These are phyloP conservation scores for Jordanella pulchra DNA, from an alignment of 2,797 vertebrate genomes.

Conservation along the genomic window DNA sequence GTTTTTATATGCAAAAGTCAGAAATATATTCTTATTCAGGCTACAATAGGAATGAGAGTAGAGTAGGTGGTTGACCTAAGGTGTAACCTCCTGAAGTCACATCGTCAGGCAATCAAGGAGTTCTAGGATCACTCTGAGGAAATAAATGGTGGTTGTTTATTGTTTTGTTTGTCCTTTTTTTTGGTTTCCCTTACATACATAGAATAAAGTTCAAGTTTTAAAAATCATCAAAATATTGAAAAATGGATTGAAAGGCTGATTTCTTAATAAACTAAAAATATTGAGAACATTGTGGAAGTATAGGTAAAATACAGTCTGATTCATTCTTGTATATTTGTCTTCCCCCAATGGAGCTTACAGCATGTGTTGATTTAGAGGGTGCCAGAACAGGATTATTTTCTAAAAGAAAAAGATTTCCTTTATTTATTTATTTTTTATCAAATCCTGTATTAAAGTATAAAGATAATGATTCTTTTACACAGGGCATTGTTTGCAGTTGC, in stretches of 20 bases:
- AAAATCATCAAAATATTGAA: neutral
- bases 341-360: too few species aligned
- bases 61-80: neutral
- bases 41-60: too few species aligned
- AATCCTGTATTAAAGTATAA: neutral
- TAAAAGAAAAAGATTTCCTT: neutral
- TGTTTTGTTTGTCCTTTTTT: neutral
- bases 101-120: neutral
- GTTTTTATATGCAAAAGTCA: too few species aligned
- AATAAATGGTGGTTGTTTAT: neutral
- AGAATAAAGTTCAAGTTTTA: neutral
- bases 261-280: neutral
- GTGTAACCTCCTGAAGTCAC: neutral
- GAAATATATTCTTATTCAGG: too few species aligned
- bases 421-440: too few species aligned
- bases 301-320: neutral
- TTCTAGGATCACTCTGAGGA: neutral
- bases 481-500: neutral
- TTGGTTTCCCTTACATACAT: too few species aligned
- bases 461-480: neutral
- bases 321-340: too few species aligned
- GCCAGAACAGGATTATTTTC: too few species aligned
- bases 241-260: neutral
- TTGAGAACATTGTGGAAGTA: neutral
- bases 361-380: too few species aligned